Base-by-base conservation (phyloP, 2,888 invertebrate genomes). In the Fragum fragum region DNA sequence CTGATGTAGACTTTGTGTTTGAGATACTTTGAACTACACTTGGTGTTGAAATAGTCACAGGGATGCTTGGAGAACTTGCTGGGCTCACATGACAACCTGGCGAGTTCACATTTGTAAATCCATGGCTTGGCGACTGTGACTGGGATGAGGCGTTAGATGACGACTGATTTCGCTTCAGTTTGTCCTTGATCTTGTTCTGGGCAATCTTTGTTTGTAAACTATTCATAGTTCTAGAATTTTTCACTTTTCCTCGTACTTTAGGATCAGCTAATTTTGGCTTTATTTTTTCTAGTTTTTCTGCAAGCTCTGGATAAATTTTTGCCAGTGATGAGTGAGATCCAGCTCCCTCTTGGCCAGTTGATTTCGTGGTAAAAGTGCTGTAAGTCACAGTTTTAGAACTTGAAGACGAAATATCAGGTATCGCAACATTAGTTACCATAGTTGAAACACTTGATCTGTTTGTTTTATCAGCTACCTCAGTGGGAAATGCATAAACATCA, bases 161-260 rank as follows among this genome's bases (percentile, higher is more conserved):
- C 53, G 87, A 85, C 55, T 88, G 87, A 81, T 83, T 88, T 59
- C 86, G 90, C 85, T 92, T 93, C 72, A 93, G 85, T 79, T 94
- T 94, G 84, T 94, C 94, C 81, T 94, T 93, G 29, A 94, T 93
- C 86, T 92, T 93, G 83, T 94, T 94, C 85, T 94, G 94, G 79
- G 94, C 94, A 83, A 95, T 94, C 90, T 94, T 94, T 47, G 93
- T 94, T 86, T 94, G 94, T 63, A 95, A 86, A 76, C 93, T 92
- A 83, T 94, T 94, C 93, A 94, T 93, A 42, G 94, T 94, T 71
- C 94, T 89, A n/a, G 94, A 94, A 81, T 91, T 92, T 66, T 89
- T 87, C 53, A 83, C 88, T 75, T 90, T 88, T 36, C 91, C 89
- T 81, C 89, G 90, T 2, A 85, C 84, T 74, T 90, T 89, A 23